Percentiles rank a stretch among this genome's conserved stretches.
phyloP scores from a whole-genome alignment of 2,113 vertebrate genomes.

The Macrotis lagotis region DNA sequence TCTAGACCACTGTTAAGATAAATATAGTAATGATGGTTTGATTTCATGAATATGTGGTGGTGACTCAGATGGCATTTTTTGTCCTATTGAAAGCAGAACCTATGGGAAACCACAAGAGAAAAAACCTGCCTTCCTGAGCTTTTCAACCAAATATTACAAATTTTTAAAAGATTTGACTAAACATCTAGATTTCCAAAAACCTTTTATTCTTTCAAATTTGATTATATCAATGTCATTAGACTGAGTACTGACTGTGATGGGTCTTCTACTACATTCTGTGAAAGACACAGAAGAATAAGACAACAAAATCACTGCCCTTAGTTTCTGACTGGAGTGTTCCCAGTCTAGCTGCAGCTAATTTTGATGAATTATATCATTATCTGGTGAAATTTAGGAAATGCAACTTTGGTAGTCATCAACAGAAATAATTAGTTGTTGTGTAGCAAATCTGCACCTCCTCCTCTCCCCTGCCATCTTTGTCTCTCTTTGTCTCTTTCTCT shows the following conservation, averaged over 20 bases:
- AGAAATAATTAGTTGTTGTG: neutral
- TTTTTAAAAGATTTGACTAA: conserved; percentile 1
- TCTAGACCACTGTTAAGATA: neutral
- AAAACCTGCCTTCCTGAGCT: neutral
- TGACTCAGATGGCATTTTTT: conserved; percentile 1
- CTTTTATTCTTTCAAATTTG: neutral
- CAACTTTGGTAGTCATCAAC: neutral
- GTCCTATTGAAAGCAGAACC: conserved; percentile 12
- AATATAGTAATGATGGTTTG: conserved; percentile 4
- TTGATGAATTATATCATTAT: neutral
- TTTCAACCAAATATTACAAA: conserved; percentile 2
- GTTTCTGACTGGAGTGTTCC: neutral
- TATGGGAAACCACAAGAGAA: neutral
- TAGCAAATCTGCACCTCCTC: neutral
- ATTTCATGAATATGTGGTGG: neutral
- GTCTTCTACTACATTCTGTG: neutral
- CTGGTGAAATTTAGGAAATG: neutral
- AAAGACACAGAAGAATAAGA: neutral
- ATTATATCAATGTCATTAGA: neutral
- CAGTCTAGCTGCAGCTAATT: neutral
- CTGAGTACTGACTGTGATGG: neutral
- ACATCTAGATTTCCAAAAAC: neutral
- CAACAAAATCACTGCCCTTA: neutral
- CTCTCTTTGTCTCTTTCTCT: neutral
- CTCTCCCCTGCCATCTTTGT: neutral